Evolutionary conservation across 2,888 invertebrate genomes (phyloP).

Genomic region (Bellardia bayeri): DNA sequence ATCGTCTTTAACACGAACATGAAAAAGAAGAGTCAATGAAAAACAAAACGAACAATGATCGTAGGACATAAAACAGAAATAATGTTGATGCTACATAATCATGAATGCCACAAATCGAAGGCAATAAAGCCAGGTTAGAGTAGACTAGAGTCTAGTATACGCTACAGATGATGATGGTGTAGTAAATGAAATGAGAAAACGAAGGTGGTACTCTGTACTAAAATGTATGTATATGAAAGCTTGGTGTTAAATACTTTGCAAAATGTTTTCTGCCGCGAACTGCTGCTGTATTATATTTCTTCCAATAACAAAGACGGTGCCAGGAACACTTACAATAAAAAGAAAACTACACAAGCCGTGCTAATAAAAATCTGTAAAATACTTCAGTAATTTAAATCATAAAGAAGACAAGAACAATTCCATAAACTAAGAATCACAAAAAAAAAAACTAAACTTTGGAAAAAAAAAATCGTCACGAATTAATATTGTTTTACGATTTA

Average conservation of each 20-base stretch:
- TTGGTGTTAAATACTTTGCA: constrained; percentile 67
- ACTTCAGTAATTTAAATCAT: constrained; percentile 65
- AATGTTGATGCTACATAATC: constrained; percentile 42
- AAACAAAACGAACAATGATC: constrained; percentile 22
- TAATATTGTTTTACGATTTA: constrained; percentile 69
- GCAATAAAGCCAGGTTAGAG: neutral
- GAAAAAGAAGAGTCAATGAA: constrained; percentile 37
- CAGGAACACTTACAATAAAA: constrained; percentile 11
- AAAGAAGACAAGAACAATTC: constrained; percentile 61
- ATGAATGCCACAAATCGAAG: constrained; percentile 46
- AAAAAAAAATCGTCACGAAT: constrained; percentile 67
- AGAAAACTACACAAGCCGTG: constrained; percentile 26
- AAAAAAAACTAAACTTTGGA: neutral
- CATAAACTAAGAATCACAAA: constrained; percentile 38
- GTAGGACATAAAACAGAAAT: constrained; percentile 39
- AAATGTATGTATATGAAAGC: constrained; percentile 15
- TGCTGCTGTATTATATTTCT: constrained; percentile 57
- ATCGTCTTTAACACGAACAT: constrained; percentile 57
- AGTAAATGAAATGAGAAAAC: neutral
- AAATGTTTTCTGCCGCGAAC: constrained; percentile 20
- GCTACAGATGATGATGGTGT: constrained; percentile 20
- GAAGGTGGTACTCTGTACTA: constrained; percentile 35
- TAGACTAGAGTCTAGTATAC: neutral
- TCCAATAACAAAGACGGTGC: constrained; percentile 27
- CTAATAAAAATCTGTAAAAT: constrained; percentile 65